phyloP scores from a whole-genome alignment of 1,140 invertebrate genomes.

The Zaprionus inermis region DNA sequence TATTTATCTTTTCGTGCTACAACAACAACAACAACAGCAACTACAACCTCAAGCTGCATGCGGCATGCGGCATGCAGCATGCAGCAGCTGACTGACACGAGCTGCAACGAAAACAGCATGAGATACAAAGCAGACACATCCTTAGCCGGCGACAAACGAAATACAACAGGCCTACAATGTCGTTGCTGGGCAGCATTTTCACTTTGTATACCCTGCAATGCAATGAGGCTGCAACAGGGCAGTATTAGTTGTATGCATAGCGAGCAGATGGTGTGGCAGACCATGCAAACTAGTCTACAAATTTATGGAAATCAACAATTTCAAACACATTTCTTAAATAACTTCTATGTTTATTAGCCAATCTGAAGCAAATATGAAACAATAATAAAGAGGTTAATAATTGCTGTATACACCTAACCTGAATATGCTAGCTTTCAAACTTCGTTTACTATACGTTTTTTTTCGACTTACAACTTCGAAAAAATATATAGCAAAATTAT shows the following conservation, averaged over 20 bases:
- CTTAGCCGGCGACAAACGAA: constrained; percentile 2
- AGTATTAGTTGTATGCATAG: not conserved
- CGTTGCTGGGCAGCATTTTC: constrained; percentile 17
- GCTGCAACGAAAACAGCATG: constrained; percentile 11
- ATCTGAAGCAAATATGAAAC: no score
- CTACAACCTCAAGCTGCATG: not conserved
- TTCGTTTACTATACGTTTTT: no score
- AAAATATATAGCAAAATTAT: no score
- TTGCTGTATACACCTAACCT: no score
- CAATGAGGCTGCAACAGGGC: not conserved
- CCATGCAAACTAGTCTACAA: no score
- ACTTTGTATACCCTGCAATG: constrained; percentile 9
- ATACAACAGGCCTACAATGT: not conserved
- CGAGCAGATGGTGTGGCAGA: no score
- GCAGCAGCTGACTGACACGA: constrained; percentile 45
- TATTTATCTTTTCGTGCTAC: constrained; percentile 81
- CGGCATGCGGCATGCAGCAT: constrained; percentile 9
- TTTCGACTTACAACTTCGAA: no score
- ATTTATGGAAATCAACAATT: no score
- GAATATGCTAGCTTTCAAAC: no score
- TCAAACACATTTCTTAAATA: no score
- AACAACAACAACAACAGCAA: constrained; percentile 38
- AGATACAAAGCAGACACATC: constrained; percentile 24
- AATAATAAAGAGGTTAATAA: no score
- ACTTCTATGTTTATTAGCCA: no score